Conservation (phyloP, 2,113 vertebrate genomes). For the Aptenodytes forsteri region DNA sequence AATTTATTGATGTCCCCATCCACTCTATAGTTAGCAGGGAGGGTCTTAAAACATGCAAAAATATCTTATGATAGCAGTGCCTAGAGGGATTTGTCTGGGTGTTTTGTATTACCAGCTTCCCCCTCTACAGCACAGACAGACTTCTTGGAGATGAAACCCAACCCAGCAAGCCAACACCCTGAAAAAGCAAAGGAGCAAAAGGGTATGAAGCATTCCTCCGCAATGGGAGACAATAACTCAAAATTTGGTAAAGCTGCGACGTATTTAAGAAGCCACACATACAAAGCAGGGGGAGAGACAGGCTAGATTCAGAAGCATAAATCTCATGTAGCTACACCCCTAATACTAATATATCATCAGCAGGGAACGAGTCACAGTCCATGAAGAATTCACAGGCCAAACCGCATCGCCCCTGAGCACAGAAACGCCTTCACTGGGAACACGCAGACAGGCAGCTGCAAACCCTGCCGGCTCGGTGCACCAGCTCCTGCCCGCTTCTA, state of each 20-base stretch:
- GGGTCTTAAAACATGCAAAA: neutral
- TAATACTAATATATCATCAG: neutral
- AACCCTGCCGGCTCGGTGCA: neutral
- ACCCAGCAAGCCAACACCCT: neutral
- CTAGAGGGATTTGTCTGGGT: neutral
- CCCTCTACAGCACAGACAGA: neutral
- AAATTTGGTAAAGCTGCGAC: neutral
- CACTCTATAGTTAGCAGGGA: neutral
- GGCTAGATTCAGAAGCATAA: neutral
- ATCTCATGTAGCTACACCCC: neutral
- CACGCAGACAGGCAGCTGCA: neutral
- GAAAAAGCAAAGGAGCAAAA: neutral
- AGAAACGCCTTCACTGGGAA: neutral
- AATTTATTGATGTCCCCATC: neutral
- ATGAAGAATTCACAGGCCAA: neutral
- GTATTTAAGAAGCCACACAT: neutral
- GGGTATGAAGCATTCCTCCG: neutral
- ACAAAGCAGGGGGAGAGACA: neutral
- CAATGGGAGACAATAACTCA: neutral
- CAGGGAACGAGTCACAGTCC: rapidly evolving
- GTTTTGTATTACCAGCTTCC: neutral
- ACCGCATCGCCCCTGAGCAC: rapidly evolving
- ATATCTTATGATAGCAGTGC: neutral
- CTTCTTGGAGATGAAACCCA: neutral
- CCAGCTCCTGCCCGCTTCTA: neutral